These are phyloP conservation scores for Platichthys flesus DNA, from an alignment of 2,113 vertebrate genomes.

Conservation along the genomic window DNA sequence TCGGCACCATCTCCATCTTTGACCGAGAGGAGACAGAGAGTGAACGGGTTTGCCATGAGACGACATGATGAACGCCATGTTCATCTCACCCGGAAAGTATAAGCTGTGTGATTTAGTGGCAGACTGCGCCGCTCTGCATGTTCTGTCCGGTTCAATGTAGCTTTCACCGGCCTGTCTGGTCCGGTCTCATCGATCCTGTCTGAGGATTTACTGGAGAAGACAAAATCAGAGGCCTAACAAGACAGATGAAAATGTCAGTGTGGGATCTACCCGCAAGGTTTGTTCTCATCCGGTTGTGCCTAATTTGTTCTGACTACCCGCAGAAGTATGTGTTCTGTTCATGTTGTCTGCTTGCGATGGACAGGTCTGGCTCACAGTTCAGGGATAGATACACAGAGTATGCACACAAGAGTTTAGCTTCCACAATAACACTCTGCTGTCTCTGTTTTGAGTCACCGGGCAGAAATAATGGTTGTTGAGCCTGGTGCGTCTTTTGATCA, in stretches of 20 bases:
- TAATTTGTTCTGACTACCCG: constrained; percentile 25
- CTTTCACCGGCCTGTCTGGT: constrained; percentile 33
- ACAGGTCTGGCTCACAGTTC: neutral
- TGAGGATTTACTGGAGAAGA: constrained; percentile 44
- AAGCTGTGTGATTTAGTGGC: constrained; percentile 10
- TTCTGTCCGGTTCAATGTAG: constrained; percentile 15
- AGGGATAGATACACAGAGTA: neutral
- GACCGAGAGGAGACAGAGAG: neutral
- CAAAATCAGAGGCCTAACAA: constrained; percentile 41
- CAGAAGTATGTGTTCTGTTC: neutral
- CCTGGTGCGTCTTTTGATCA: constrained; percentile 47
- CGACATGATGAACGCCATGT: neutral
- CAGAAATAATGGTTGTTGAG: constrained; percentile 36
- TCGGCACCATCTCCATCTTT: neutral
- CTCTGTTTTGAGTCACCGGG: neutral
- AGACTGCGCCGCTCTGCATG: constrained; percentile 13
- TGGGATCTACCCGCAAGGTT: constrained; percentile 38
- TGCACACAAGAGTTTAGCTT: neutral
- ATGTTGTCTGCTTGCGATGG: neutral
- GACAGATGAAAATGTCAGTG: constrained; percentile 41
- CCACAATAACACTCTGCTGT: constrained; percentile 2
- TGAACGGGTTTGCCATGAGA: neutral
- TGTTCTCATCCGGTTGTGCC: constrained; percentile 14
- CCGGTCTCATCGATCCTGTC: constrained; percentile 50
- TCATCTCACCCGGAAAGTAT: neutral